phyloP scores from a whole-genome alignment of 2,888 invertebrate species.

The Aelia acuminata region DNA sequence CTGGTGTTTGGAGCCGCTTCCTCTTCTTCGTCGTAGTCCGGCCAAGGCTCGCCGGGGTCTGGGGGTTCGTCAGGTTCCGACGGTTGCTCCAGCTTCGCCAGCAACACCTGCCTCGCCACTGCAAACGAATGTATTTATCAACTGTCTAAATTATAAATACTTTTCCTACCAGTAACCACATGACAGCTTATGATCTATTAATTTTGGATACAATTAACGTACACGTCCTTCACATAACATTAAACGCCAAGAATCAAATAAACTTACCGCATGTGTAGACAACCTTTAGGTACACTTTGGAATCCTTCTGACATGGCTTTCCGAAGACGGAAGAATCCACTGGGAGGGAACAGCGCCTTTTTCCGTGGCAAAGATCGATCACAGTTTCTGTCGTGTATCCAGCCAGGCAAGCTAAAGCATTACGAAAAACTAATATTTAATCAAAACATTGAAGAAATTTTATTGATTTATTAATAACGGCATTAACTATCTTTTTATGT shows the following conservation, averaged over 20 bases:
- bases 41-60: background rate
- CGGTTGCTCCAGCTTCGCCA: background rate
- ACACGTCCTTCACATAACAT: too few relatives aligned
- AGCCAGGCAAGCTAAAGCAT: slow-evolving; percentile 84
- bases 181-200: too few relatives aligned
- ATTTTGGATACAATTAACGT: too few relatives aligned
- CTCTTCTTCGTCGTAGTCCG: slow-evolving; percentile 46
- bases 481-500: too few relatives aligned
- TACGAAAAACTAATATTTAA: slow-evolving; percentile 66
- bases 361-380: slow-evolving; percentile 88
- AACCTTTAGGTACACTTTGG: slow-evolving; percentile 87
- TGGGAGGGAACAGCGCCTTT: slow-evolving; percentile 82
- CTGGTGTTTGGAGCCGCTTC: slow-evolving; percentile 32
- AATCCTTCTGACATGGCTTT: slow-evolving; percentile 82
- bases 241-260: background rate
- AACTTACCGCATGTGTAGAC: slow-evolving; percentile 89
- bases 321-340: slow-evolving; percentile 88
- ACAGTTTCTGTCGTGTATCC: slow-evolving; percentile 91
- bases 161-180: too few relatives aligned
- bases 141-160: too few relatives aligned
- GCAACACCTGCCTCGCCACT: slow-evolving; percentile 32
- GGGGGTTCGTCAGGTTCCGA: background rate
- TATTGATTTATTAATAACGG: too few relatives aligned
- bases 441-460: slow-evolving; percentile 30
- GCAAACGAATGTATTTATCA: too few relatives aligned